Conservation (phyloP, 2,113 vertebrate genomes). For the Chrysochloris asiatica region DNA sequence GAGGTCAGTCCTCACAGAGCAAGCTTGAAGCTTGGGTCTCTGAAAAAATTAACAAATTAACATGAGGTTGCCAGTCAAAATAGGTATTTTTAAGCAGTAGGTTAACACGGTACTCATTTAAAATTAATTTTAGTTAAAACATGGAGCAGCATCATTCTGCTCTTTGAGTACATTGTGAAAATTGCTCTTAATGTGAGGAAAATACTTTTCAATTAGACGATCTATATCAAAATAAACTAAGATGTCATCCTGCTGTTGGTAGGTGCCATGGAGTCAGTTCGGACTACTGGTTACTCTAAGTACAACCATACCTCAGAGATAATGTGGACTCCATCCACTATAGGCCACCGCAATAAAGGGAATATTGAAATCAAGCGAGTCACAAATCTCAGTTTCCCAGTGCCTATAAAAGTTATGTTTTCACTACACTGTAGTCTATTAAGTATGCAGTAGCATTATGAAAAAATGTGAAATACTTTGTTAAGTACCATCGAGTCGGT, state of each 20-base stretch:
- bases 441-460: too few relatives aligned
- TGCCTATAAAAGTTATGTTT: too few relatives aligned
- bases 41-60: slow-evolving; percentile 35
- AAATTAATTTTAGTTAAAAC: slow-evolving; percentile 52
- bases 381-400: too few relatives aligned
- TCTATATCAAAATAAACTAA: slow-evolving; percentile 21
- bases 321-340: too few relatives aligned
- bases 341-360: too few relatives aligned
- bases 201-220: not conserved
- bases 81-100: not conserved
- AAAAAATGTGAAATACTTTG: too few relatives aligned
- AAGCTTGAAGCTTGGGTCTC: not conserved
- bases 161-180: slow-evolving; percentile 8
- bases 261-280: too few relatives aligned
- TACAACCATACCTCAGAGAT: too few relatives aligned
- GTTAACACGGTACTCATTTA: slow-evolving; percentile 27
- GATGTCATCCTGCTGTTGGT: not conserved
- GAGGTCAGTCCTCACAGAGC: not conserved
- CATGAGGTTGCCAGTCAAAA: slow-evolving; percentile 22
- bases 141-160: slow-evolving; percentile 21
- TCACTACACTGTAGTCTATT: too few relatives aligned
- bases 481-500: too few relatives aligned
- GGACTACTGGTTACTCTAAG: too few relatives aligned
- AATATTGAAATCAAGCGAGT: too few relatives aligned
- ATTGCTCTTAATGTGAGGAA: slow-evolving; percentile 16